A percentile compares a stretch with the other conserved stretches of the same genome.
phyloP scores from a whole-genome alignment of 2,888 invertebrate species.

The Clepsis dumicolana region DNA sequence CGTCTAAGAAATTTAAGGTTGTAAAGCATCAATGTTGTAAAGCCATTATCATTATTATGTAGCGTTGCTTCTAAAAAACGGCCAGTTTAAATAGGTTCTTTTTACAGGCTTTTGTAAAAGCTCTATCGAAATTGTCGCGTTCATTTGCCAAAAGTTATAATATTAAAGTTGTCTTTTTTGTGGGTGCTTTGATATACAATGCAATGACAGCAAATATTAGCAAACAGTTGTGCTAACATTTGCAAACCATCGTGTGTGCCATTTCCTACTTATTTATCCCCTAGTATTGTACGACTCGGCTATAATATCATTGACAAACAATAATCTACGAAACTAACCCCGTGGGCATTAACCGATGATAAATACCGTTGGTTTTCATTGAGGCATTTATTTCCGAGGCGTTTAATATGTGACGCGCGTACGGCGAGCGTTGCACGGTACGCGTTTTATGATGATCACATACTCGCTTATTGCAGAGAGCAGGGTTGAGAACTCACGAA shows the following conservation, averaged over 20 bases:
- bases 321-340: constrained; percentile 17
- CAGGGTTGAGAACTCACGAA: constrained; percentile 8
- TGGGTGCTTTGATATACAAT: too few species aligned
- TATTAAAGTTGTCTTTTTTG: too few species aligned
- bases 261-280: neutral
- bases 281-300: neutral
- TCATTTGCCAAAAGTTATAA: too few species aligned
- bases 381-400: constrained; percentile 34
- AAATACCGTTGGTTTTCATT: constrained; percentile 35
- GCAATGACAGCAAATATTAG: neutral
- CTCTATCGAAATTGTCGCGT: too few species aligned
- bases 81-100: too few species aligned
- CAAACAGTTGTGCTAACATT: neutral
- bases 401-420: constrained; percentile 44
- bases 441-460: constrained; percentile 45
- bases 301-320: constrained; percentile 10
- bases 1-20: too few species aligned
- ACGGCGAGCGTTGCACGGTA: constrained; percentile 39
- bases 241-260: neutral
- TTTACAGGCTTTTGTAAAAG: too few species aligned
- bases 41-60: too few species aligned
- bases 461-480: constrained; percentile 35
- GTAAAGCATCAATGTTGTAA: too few species aligned
- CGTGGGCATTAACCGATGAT: constrained; percentile 24
- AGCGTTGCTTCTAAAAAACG: too few species aligned